Evolutionary conservation across 1,140 invertebrate genomes (phyloP).

Genomic region (Palaemon carinicauda): DNA sequence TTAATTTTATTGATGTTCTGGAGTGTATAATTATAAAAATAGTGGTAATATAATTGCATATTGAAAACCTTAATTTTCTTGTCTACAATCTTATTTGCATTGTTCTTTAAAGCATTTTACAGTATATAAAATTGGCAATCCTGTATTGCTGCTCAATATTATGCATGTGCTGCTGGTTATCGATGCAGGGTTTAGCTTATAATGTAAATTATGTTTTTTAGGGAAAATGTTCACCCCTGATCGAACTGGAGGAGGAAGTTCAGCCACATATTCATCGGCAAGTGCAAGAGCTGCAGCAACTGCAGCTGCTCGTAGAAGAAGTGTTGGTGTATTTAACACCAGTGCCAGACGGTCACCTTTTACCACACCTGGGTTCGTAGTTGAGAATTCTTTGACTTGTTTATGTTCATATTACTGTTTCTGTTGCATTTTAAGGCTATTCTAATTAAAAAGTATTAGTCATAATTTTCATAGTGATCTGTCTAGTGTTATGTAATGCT

Average conservation of each 20-base stretch:
- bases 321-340: not conserved
- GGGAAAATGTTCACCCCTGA: conserved; percentile 32
- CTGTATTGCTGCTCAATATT: too few relatives aligned
- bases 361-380: conserved; percentile 25
- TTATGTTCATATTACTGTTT: not conserved
- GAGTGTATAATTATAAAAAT: too few relatives aligned
- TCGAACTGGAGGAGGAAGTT: not conserved
- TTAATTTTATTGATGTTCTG: too few relatives aligned
- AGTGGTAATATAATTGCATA: too few relatives aligned
- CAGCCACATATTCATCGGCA: conserved; percentile 7
- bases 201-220: not conserved
- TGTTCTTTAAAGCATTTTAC: too few relatives aligned
- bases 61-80: too few relatives aligned
- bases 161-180: too few relatives aligned
- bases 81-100: too few relatives aligned
- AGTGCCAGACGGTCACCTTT: conserved; percentile 13
- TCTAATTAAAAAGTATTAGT: too few relatives aligned
- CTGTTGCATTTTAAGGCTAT: not conserved
- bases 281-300: conserved; percentile 34
- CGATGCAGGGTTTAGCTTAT: too few relatives aligned
- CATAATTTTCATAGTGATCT: not conserved
- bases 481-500: too few relatives aligned
- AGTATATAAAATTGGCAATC: too few relatives aligned
- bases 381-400: not conserved
- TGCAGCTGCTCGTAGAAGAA: conserved; percentile 10